These are phyloP conservation scores for Meliscaeva auricollis DNA, from an alignment of 2,888 invertebrate genomes.

Conservation along the genomic window DNA sequence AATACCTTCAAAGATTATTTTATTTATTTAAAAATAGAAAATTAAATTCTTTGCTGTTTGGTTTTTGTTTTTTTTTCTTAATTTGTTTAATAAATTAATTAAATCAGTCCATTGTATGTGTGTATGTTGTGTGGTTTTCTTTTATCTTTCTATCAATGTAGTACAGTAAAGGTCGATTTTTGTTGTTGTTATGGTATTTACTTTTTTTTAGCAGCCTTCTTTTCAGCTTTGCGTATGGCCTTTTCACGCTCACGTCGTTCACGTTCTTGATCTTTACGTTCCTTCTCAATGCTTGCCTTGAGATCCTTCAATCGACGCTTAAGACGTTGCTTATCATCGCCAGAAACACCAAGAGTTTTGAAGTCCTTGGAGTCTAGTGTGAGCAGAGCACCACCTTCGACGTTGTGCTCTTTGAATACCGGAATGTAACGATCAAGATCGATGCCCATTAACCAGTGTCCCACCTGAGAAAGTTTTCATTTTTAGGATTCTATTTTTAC, in stretches of 20 bases:
- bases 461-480: slow-evolving; percentile 87
- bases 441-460: slow-evolving; percentile 94
- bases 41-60: slow-evolving; percentile 64
- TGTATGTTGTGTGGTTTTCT: slow-evolving; percentile 75
- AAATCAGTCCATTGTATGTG: slow-evolving; percentile 78
- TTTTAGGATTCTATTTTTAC: not conserved
- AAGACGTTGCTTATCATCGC: slow-evolving; percentile 92
- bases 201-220: slow-evolving; percentile 90
- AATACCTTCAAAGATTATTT: slow-evolving; percentile 37
- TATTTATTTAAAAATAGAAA: slow-evolving; percentile 39
- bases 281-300: slow-evolving; percentile 89
- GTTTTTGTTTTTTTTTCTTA: slow-evolving; percentile 56
- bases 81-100: slow-evolving; percentile 76
- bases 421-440: slow-evolving; percentile 95
- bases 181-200: slow-evolving; percentile 74
- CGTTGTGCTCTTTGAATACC: slow-evolving; percentile 94
- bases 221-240: slow-evolving; percentile 93
- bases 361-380: slow-evolving; percentile 96
- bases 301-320: slow-evolving; percentile 95
- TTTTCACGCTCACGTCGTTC: slow-evolving; percentile 93
- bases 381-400: slow-evolving; percentile 93
- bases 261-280: slow-evolving; percentile 91
- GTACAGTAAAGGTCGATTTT: slow-evolving; percentile 47
- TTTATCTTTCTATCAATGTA: slow-evolving; percentile 45
- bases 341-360: slow-evolving; percentile 92